These are phyloP conservation scores for Nipponacmea schrenckii DNA, from an alignment of 2,888 invertebrate species.

Conservation along the genomic window DNA sequence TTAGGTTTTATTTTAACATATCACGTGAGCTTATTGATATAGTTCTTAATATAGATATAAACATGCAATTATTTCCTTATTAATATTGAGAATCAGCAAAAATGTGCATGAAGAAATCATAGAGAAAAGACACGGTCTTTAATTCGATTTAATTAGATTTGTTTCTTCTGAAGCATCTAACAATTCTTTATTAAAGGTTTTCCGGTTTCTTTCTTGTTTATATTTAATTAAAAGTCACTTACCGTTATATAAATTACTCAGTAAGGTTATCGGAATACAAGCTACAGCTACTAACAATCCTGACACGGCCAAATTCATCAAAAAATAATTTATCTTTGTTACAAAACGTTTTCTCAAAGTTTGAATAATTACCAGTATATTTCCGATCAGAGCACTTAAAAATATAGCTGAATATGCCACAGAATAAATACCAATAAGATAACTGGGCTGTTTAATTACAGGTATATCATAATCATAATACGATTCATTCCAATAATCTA, in stretches of 20 bases:
- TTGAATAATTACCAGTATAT: background rate
- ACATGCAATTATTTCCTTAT: no score
- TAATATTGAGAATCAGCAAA: no score
- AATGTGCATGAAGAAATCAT: no score
- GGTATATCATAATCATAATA: background rate
- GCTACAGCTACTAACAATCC: background rate
- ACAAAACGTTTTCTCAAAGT: background rate
- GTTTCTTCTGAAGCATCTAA: no score
- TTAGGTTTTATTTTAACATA: no score
- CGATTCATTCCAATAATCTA: background rate
- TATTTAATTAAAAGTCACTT: background rate
- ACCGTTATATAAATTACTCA: slow-evolving; percentile 2
- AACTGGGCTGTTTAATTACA: background rate
- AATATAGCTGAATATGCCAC: background rate
- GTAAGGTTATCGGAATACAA: background rate
- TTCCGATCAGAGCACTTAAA: background rate
- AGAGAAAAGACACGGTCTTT: no score
- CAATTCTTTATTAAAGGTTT: no score
- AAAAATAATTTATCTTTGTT: background rate
- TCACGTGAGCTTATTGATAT: no score
- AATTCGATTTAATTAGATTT: no score
- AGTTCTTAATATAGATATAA: no score
- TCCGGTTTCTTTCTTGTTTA: no score
- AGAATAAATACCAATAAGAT: background rate
- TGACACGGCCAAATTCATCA: background rate